These are phyloP conservation scores for Gobiocypris rarus DNA, from an alignment of 2,113 vertebrate species.

Conservation along the genomic window DNA sequence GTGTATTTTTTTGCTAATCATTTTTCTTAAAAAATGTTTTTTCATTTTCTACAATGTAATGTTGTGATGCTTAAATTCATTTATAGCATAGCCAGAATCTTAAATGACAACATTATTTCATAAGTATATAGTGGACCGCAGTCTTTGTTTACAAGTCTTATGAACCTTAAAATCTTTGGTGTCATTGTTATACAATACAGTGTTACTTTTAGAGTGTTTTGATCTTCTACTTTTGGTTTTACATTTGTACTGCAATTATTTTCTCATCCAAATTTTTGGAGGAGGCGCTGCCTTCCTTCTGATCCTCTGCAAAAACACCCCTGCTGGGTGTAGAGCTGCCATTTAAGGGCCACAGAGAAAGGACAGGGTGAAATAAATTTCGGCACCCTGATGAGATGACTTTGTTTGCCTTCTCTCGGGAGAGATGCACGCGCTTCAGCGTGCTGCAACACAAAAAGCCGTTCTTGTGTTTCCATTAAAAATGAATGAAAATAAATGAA, in stretches of 20 bases:
- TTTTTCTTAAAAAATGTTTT: too few species aligned
- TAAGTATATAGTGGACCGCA: background rate
- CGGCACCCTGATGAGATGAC: conserved; percentile 10
- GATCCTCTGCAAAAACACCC: conserved; percentile 9
- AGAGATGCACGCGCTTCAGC: background rate
- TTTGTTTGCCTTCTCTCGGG: conserved; percentile 15
- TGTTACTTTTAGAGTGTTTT: background rate
- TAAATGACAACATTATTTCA: background rate
- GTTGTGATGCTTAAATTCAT: background rate
- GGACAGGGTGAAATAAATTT: conserved; percentile 29
- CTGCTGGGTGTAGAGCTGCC: background rate
- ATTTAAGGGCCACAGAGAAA: conserved; percentile 9
- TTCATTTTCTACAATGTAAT: background rate
- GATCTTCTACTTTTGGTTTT: background rate
- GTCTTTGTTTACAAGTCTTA: background rate
- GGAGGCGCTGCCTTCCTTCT: background rate
- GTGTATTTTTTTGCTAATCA: too few species aligned
- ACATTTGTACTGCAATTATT: conserved; percentile 13
- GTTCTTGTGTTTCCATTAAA: conserved; percentile 33
- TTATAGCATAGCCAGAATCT: too few species aligned
- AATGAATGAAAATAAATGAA: conserved; percentile 48
- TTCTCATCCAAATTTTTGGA: background rate
- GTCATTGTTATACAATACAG: conserved; percentile 2
- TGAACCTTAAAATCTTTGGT: background rate
- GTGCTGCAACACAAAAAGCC: conserved; percentile 3